Base-by-base conservation (phyloP, 1,140 invertebrate genomes). In the Orussus abietinus region DNA sequence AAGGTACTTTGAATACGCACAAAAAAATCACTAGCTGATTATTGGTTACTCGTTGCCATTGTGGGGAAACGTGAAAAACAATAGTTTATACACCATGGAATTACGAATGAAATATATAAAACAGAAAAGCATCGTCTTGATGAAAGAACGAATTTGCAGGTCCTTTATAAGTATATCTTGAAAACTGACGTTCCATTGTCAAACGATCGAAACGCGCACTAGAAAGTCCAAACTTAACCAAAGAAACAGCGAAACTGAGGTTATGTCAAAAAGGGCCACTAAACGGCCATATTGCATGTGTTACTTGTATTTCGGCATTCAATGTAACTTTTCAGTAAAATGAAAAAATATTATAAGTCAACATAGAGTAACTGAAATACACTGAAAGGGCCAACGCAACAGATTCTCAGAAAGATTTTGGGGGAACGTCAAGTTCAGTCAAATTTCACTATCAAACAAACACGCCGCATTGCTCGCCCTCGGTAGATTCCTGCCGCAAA, bases 211-310 rank as follows among this genome's bases (percentile, higher is more conserved):
- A 36, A 36, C 22, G 17, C 12, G 22, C 22, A 36, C 14, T 17
- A 36, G n/a, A n/a, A n/a, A n/a, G n/a, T n/a, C n/a, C n/a, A 7
- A 25, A 25, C n/a, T 7, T 7, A 25, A 25, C 6, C 22, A 25
- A 25, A 25, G 22, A 25, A 12, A 32, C 7, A 1, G n/a, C 19
- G 21, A 36, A 18, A 38, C 45, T 47, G 19, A 50, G 48, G 45
- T 50, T 50, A 48, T 48, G 6, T 4, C 25, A 19, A 38, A 37
- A 43, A 49, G 37, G 19, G 35, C 18, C 32, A 36, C 28, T 21
- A 19, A n/a, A 29, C 39, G 44, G 48, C 48, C 48, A 50, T 50
- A 29, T 50, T 50, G 48, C 26, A 37, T 38, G 47, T 48, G 25
- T 25, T 6, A 47, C 38, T 40, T 42, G 20, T 14, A 38, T 38